Evolutionary conservation across 2,888 invertebrate species (phyloP), one percentile per base, ranked within the genome.

Genomic region (Hydrotaea cyrtoneurina): DNA sequence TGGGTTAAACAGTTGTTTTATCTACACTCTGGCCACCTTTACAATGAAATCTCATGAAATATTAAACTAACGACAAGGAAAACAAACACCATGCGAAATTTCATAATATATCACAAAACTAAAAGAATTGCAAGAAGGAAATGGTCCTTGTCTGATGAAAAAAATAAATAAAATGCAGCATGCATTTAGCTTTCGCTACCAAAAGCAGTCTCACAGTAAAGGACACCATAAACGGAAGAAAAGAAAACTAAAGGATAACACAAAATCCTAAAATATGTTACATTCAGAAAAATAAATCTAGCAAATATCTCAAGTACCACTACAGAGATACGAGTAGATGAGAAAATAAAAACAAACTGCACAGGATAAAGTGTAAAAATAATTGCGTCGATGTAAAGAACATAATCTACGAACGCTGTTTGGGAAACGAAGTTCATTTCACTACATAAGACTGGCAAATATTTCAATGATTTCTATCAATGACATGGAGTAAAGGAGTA

Each of bases 381-480:
- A 69, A 69, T 69, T 69, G 69, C 69, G n/a, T 46, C 21, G 46
- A 39, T 21, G 66, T 31, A 36, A 64, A 19, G 36, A 11, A 39
- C 10, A n/a, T 64, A 64, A 39, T 31, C 64, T 59, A n/a, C n/a
- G n/a, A n/a, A n/a, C n/a, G n/a, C n/a, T 31, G 3, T 31, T 31
- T 7, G 31, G 59, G 11, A 8, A 19, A 21, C 11, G 17, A 43
- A 23, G 46, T 69, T 69, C 46, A 66, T 69, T 69, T 69, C 66
- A 43, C 21, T 21, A 11, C 66, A 21, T 46, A 46, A 69, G 69
- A 23, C 46, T 46, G 4, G 69, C 15, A 59, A 46, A 59, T 50
- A 72, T 71, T 66, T 77, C 43, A 71, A 71, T 78, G 62, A 57
- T 57, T 71, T 78, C 59, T 64, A 66, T 80, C 36, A 39, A 75